Evolutionary conservation across 2,113 vertebrate genomes (phyloP).

Genomic region (Alces alces): DNA sequence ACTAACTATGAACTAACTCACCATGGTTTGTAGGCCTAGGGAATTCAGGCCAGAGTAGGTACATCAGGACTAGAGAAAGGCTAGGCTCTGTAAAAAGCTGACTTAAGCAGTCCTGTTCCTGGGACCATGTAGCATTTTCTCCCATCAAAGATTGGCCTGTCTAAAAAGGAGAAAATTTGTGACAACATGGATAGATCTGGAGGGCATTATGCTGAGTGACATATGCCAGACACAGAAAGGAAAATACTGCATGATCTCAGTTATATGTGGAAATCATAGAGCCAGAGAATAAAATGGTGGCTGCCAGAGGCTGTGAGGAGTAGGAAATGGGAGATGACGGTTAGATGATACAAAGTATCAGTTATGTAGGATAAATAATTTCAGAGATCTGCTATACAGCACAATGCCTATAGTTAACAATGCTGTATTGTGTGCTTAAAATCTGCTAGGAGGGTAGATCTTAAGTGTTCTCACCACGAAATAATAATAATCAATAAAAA

Average conservation of each 20-base stretch:
- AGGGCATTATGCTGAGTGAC: not conserved
- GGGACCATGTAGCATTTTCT: not conserved
- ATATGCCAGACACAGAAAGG: not conserved
- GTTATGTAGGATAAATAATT: not conserved
- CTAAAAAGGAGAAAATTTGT: not conserved
- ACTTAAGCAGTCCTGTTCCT: not conserved
- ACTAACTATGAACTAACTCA: not conserved
- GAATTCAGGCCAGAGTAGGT: not conserved
- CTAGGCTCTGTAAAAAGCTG: not conserved
- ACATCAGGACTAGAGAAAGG: not conserved
- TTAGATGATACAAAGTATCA: not conserved
- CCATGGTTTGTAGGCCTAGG: rapidly evolving
- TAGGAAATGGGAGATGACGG: not conserved
- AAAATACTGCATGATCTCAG: not conserved
- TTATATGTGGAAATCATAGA: not conserved
- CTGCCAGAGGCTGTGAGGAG: not conserved
- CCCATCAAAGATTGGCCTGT: not conserved
- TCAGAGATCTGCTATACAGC: not conserved
- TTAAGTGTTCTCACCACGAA: not conserved
- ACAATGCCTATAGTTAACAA: not conserved
- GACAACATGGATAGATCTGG: not conserved
- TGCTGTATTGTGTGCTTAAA: not conserved
- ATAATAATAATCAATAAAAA: not conserved
- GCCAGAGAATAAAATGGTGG: not conserved
- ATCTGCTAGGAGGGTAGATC: not conserved